Conservation (phyloP, 1,140 invertebrate species). For the Drosophila parvula region DNA sequence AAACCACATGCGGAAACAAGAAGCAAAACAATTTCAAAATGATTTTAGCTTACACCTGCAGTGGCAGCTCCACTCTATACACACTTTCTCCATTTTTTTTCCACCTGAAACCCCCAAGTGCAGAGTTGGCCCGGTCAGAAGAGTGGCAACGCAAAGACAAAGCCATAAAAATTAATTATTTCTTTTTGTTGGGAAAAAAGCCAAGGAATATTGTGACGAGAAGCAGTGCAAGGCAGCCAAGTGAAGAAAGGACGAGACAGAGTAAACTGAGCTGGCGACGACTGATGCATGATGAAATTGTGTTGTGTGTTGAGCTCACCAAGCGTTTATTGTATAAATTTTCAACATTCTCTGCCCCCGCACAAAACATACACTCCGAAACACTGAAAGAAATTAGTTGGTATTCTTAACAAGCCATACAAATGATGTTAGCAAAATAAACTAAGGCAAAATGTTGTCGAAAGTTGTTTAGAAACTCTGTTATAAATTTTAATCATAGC, state of each 20-base stretch:
- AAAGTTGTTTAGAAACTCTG: too few species aligned
- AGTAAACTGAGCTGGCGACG: conserved; percentile 52
- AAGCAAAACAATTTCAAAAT: conserved; percentile 55
- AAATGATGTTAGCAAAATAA: too few species aligned
- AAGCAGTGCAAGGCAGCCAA: conserved; percentile 13
- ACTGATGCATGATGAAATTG: conserved; percentile 71
- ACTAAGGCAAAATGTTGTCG: neutral
- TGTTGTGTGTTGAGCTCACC: conserved; percentile 50
- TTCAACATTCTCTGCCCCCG: conserved; percentile 27
- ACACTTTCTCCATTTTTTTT: neutral
- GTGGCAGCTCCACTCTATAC: conserved; percentile 11
- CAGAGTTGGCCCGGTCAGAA: neutral
- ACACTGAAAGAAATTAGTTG: neutral
- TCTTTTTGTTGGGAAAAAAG: conserved; percentile 38
- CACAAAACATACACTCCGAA: neutral
- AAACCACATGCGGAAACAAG: conserved; percentile 7
- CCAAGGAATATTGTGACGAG: conserved; percentile 38
- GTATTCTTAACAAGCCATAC: neutral
- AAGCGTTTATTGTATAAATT: conserved; percentile 70
- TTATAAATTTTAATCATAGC: too few species aligned
- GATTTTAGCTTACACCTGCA: conserved; percentile 63
- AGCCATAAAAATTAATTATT: conserved; percentile 76
- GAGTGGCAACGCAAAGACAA: conserved; percentile 43
- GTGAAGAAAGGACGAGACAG: conserved; percentile 20
- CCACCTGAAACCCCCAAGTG: conserved; percentile 1